Conservation (phyloP, 1,140 invertebrate genomes). For the Helicorthomorpha holstii region DNA sequence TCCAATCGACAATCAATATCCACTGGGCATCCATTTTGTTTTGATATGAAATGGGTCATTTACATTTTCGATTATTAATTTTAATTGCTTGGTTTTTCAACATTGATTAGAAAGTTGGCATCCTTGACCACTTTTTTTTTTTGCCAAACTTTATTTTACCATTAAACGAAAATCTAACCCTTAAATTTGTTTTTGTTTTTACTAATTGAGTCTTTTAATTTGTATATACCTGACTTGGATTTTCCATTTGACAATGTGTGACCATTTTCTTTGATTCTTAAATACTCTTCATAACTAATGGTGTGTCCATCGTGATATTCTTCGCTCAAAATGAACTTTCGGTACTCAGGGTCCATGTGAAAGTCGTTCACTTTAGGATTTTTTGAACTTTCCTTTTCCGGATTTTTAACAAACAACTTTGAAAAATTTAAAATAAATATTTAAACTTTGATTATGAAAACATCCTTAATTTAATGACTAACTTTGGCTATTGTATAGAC, state of each 20-base stretch:
- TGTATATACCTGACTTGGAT: not conserved
- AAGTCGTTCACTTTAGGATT: constrained; percentile 35
- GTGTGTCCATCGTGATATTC: constrained; percentile 15
- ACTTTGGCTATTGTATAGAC: constrained; percentile 89
- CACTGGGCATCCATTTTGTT: not conserved
- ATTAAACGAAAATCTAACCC: no score
- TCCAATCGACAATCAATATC: constrained; percentile 53
- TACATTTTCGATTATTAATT: not conserved
- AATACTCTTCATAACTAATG: constrained; percentile 9
- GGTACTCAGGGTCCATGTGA: constrained; percentile 46
- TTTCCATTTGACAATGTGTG: not conserved
- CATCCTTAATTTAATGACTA: constrained; percentile 14
- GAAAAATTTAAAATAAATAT: not conserved
- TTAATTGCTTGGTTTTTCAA: not conserved
- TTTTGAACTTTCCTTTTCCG: constrained; percentile 35
- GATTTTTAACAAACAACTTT: constrained; percentile 41
- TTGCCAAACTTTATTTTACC: no score
- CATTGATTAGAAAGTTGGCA: no score
- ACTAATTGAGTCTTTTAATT: no score
- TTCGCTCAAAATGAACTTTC: constrained; percentile 44
- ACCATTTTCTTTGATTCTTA: not conserved
- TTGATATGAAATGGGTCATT: not conserved
- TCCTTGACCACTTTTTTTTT: no score
- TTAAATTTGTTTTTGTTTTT: no score
- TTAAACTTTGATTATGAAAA: not conserved